Conservation (phyloP, 2,888 invertebrate species). For the Drosophila macrospina region DNA sequence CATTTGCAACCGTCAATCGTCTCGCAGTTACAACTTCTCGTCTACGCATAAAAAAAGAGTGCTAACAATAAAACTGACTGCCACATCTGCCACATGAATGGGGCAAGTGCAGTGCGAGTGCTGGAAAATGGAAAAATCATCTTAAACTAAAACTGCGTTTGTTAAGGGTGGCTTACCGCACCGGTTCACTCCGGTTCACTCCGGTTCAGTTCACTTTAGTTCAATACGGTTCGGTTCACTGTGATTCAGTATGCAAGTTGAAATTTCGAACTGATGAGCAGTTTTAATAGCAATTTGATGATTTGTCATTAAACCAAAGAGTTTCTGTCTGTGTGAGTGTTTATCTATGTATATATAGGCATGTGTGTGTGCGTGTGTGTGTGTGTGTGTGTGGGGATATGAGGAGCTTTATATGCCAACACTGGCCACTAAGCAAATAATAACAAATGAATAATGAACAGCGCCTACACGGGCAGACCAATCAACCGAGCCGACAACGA, state of each 20-base stretch:
- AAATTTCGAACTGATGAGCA: constrained; percentile 26
- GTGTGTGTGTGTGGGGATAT: constrained; percentile 8
- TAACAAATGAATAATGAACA: constrained; percentile 64
- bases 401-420: constrained; percentile 31
- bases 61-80: constrained; percentile 51
- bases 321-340: not conserved
- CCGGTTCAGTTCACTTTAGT: no score
- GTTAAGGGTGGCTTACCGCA: no score
- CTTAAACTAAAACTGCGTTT: not conserved
- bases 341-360: not conserved
- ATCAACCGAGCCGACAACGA: constrained; percentile 35
- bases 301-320: constrained; percentile 32
- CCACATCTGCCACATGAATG: constrained; percentile 4
- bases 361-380: not conserved
- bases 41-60: constrained; percentile 28
- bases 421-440: constrained; percentile 60
- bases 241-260: constrained; percentile 3
- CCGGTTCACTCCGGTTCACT: no score
- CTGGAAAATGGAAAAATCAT: not conserved
- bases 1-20: constrained; percentile 45
- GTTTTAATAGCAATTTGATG: constrained; percentile 53
- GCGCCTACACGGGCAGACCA: constrained; percentile 36
- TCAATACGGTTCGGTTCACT: not conserved
- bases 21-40: constrained; percentile 15
- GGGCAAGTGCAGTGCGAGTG: constrained; percentile 8